phyloP scores from a whole-genome alignment of 2,888 invertebrate genomes.

The Lepidochitona cinerea region DNA sequence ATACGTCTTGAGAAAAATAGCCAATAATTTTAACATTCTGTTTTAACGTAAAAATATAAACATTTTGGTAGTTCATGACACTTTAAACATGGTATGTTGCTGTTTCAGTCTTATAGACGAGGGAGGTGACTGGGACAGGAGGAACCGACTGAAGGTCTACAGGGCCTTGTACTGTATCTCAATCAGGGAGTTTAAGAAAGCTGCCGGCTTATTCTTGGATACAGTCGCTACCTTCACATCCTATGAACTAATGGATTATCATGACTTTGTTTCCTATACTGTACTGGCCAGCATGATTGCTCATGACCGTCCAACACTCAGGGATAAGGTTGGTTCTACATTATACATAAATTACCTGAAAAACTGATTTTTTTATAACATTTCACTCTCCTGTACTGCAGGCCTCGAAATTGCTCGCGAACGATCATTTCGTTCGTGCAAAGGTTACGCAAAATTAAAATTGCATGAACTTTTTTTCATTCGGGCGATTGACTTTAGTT shows the following conservation, averaged over 20 bases:
- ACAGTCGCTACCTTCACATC: conserved; percentile 99
- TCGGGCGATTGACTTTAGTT: too few species aligned
- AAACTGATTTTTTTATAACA: too few species aligned
- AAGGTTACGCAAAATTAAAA: not conserved
- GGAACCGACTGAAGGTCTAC: conserved; percentile 94
- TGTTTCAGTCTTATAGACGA: conserved; percentile 94
- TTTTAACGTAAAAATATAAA: too few species aligned
- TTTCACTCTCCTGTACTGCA: too few species aligned
- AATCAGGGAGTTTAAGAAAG: conserved; percentile 94
- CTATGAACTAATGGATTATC: conserved; percentile 98
- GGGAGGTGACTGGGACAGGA: conserved; percentile 99
- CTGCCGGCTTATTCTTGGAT: conserved; percentile 95
- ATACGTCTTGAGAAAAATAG: too few species aligned
- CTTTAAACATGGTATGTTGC: too few species aligned
- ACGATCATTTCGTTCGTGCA: not conserved
- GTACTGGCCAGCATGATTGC: conserved; percentile 88
- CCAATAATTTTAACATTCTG: too few species aligned
- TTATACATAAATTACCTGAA: too few species aligned
- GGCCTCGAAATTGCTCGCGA: too few species aligned
- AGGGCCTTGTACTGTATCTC: conserved; percentile 95
- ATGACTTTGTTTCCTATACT: conserved; percentile 85
- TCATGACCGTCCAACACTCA: conserved; percentile 82
- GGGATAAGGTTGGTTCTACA: conserved; percentile 88
- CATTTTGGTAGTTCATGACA: too few species aligned
- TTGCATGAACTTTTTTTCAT: not conserved